Percentiles rank a stretch among this genome's conserved stretches.
Evolutionary conservation across 2,113 vertebrate species (phyloP).

Genomic region (Anser cygnoides): DNA sequence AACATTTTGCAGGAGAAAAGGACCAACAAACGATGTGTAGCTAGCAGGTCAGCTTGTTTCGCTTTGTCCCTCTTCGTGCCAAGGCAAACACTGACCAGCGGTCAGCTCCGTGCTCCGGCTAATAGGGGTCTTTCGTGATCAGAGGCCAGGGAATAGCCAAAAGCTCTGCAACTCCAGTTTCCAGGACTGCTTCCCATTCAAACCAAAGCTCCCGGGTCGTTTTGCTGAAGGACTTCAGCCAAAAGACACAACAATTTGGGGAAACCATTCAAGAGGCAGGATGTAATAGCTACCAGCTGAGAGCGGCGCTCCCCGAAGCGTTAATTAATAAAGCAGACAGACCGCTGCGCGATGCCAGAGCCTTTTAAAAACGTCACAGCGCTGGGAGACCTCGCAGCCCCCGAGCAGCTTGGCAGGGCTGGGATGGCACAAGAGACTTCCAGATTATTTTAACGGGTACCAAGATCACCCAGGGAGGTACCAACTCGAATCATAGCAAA

Average conservation of each 20-base stretch:
- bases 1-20: neutral
- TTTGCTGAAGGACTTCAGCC: neutral
- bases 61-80: accelerated
- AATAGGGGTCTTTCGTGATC: accelerated
- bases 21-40: accelerated
- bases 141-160: neutral
- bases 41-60: neutral
- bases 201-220: neutral
- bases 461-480: neutral
- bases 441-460: neutral
- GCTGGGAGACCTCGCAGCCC: neutral
- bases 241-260: neutral
- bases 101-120: neutral
- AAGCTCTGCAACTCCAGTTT: accelerated
- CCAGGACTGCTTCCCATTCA: neutral
- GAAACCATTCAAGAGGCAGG: neutral
- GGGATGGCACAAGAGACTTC: neutral
- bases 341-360: neutral
- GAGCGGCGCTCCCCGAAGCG: neutral
- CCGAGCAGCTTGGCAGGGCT: neutral
- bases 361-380: neutral
- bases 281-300: neutral
- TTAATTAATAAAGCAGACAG: neutral
- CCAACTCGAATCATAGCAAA: neutral
- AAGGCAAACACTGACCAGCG: neutral